Evolutionary conservation across 2,113 vertebrate species (phyloP), one percentile per base, ranked within the genome.

Genomic region (Trochalopteron elliotii): DNA sequence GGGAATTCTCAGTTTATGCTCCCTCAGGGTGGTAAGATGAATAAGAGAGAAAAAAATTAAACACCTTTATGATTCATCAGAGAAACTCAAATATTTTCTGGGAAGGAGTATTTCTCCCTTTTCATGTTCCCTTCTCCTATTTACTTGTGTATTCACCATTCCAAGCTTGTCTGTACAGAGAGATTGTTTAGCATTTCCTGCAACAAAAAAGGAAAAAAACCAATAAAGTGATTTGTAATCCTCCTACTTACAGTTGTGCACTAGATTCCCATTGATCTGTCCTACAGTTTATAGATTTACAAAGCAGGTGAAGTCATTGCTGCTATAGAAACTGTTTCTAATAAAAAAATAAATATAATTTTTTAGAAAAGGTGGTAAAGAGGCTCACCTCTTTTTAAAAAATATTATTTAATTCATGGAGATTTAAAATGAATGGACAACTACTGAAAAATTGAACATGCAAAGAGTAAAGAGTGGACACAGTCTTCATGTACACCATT

Each of bases 221-320:
- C 9, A 61, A 31, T 19, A 6, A 84, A 31, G 10, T 21, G 5
- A 24, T 27, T 61, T 47, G 9, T 60, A 65, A 44, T 65, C 33
- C 90, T 82, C 23, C 25, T 15, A 33, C 19, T 57, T 89, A 57
- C 0, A 81, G 12, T 13, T 0, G 0, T 44, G 22, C 19, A 37
- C 5, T 59, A 31, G 11, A 63, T 47, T 55, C 15, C 9, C 24
- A 49, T 20, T 2, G 0, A 22, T 86, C 18, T 67, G 11, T 55
- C n/a, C 56, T 61, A 59, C 22, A 67, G 35, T 10, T 78, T 33
- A 74, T 5, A 63, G 17, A 39, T 71, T 12, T 55, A 35, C 35
- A 90, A 56, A n/a, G 42, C 18, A 50, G 11, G 7, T 47, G 24
- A 83, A 67, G 53, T 27, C 21, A 39, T 42, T 57, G 42, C 11